These are phyloP conservation scores for Ganaspis brasiliensis DNA, from an alignment of 2,888 invertebrate species.

Conservation along the genomic window DNA sequence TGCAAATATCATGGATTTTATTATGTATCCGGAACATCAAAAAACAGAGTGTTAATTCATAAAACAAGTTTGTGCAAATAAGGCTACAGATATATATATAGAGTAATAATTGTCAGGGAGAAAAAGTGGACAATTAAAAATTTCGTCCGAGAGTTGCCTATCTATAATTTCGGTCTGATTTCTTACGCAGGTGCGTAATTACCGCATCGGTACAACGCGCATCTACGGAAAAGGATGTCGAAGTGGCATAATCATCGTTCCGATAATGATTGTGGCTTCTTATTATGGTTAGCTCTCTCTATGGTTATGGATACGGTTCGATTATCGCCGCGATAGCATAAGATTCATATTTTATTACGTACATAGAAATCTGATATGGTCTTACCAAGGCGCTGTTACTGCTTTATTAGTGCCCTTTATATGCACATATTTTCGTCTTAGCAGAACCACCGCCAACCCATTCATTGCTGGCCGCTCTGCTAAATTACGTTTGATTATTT, in stretches of 20 bases:
- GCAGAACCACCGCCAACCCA: constrained; percentile 18
- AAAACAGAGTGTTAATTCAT: no score
- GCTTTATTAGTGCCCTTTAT: constrained; percentile 60
- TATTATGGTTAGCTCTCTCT: constrained; percentile 26
- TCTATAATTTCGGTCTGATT: constrained; percentile 27
- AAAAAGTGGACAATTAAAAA: constrained; percentile 7
- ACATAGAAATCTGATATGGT: constrained; percentile 58
- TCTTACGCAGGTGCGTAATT: constrained; percentile 39
- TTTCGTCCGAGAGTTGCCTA: neutral
- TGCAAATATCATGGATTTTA: no score
- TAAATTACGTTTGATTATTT: constrained; percentile 42
- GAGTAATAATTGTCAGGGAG: no score
- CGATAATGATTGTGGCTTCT: constrained; percentile 57
- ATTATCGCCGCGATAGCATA: constrained; percentile 56
- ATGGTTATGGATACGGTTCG: constrained; percentile 58
- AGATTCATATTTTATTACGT: constrained; percentile 56
- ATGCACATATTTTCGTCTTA: constrained; percentile 49
- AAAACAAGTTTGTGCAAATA: no score
- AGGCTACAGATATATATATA: no score
- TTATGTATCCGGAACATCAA: no score
- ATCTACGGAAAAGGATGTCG: constrained; percentile 52
- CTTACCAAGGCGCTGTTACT: constrained; percentile 54
- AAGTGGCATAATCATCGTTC: constrained; percentile 53
- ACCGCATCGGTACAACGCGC: constrained; percentile 24
- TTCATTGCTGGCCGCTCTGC: constrained; percentile 4